These are phyloP conservation scores for Zaprionus ghesquierei DNA, from an alignment of 1,140 invertebrate species.

Conservation along the genomic window DNA sequence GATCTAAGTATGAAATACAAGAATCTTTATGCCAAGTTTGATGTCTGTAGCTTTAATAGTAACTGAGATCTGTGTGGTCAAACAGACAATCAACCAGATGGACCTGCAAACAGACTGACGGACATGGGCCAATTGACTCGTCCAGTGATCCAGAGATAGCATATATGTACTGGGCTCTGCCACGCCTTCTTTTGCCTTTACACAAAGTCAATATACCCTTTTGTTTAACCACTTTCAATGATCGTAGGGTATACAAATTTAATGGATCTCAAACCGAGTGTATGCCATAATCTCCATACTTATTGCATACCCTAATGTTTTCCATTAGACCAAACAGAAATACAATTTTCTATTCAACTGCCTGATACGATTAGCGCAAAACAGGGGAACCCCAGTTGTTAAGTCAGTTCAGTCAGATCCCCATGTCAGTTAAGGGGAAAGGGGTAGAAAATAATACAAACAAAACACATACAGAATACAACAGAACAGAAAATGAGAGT, in stretches of 20 bases:
- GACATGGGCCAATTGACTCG: too few species aligned
- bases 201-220: too few species aligned
- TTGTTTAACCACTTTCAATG: too few species aligned
- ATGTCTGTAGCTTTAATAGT: too few species aligned
- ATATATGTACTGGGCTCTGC: too few species aligned
- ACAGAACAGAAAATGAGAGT: not conserved
- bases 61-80: too few species aligned
- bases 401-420: conserved; percentile 11
- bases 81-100: too few species aligned
- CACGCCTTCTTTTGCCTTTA: too few species aligned
- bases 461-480: not conserved
- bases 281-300: not conserved
- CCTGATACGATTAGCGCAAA: conserved; percentile 54
- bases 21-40: too few species aligned
- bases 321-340: conserved; percentile 47
- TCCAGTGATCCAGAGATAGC: too few species aligned
- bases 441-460: not conserved
- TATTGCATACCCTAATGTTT: not conserved
- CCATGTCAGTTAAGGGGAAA: not conserved
- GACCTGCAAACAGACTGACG: too few species aligned
- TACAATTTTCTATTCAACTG: conserved; percentile 32
- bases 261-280: not conserved
- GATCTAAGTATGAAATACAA: too few species aligned
- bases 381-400: conserved; percentile 9
- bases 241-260: not conserved